A percentile compares a stretch with the other conserved stretches of the same genome.
Conservation (phyloP, 2,113 vertebrate genomes). For the Thymallus thymallus region DNA sequence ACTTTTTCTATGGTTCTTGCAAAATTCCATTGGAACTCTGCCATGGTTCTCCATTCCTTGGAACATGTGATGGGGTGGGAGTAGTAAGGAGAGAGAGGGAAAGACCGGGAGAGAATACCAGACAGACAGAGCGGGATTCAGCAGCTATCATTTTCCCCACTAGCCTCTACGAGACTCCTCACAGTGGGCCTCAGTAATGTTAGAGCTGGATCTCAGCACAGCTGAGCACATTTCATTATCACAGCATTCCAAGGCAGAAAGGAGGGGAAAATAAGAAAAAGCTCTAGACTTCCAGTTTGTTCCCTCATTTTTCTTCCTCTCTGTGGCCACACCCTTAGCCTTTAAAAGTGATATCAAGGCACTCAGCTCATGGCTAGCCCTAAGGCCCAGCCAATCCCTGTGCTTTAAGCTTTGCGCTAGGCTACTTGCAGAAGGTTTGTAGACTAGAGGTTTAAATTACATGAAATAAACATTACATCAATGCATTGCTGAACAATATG, state of each 20-base stretch:
- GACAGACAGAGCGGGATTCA: not conserved
- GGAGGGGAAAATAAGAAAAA: not conserved
- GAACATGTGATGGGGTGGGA: constrained; percentile 21
- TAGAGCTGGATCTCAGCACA: constrained; percentile 34
- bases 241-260: constrained; percentile 21
- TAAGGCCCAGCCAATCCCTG: not conserved
- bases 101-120: not conserved
- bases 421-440: not conserved
- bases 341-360: constrained; percentile 23
- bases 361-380: not conserved
- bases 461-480: constrained; percentile 2
- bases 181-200: constrained; percentile 26
- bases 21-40: constrained; percentile 22
- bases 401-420: not conserved
- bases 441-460: not conserved
- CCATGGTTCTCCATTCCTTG: constrained; percentile 14
- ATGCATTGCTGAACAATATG: not conserved
- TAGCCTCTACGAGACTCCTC: constrained; percentile 4
- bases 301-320: not conserved
- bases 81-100: not conserved
- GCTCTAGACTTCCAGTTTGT: not conserved
- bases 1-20: too few species aligned
- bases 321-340: constrained; percentile 33
- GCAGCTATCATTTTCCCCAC: not conserved
- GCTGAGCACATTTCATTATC: constrained; percentile 43